Evolutionary conservation across 2,797 vertebrate genomes (phyloP).

Genomic region (Pitangus sulphuratus): DNA sequence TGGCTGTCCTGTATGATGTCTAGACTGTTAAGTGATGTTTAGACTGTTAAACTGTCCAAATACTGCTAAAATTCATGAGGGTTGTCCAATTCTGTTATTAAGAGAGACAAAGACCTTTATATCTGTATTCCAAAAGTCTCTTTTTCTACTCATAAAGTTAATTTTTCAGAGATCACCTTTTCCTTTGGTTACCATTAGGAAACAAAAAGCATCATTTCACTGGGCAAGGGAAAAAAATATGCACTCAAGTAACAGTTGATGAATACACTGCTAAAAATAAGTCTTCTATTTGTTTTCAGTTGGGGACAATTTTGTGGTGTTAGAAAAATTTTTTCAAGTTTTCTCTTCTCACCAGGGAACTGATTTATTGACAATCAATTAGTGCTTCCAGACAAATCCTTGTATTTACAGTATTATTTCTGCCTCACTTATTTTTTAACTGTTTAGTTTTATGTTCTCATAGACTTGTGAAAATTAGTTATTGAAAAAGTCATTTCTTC

Average conservation of each 20-base stretch:
- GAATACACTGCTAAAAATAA: slow-evolving; percentile 33
- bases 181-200: background rate
- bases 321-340: slow-evolving; percentile 4
- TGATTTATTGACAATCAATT: slow-evolving; percentile 26
- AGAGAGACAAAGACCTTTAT: background rate
- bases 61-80: background rate
- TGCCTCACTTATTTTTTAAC: slow-evolving; percentile 19
- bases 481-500: slow-evolving; percentile 43
- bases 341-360: background rate
- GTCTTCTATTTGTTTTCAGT: background rate
- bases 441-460: slow-evolving; percentile 11
- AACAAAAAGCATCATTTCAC: slow-evolving; percentile 16
- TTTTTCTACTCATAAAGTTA: background rate
- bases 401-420: background rate
- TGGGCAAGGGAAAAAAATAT: background rate
- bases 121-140: background rate
- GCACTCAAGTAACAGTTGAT: background rate
- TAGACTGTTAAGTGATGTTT: background rate
- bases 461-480: slow-evolving; percentile 15
- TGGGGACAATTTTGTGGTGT: background rate
- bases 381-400: slow-evolving; percentile 5
- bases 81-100: background rate
- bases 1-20: background rate
- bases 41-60: background rate
- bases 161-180: slow-evolving; percentile 27